A percentile compares a stretch with the other conserved stretches of the same genome.
phyloP scores from a whole-genome alignment of 2,888 invertebrate genomes.

The Timandra comae region DNA sequence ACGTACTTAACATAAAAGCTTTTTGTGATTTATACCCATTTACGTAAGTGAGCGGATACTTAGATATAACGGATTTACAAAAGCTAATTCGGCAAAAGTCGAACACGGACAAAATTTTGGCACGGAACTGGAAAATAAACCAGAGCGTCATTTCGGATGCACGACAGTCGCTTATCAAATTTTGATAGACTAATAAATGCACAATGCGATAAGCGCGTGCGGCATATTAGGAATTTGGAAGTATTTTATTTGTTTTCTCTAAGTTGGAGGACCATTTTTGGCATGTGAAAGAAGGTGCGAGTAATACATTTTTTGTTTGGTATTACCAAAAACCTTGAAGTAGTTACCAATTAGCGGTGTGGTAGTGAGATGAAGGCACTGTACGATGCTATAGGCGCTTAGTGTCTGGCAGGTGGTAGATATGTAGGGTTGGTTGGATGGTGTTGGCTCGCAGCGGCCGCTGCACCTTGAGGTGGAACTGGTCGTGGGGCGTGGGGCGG shows the following conservation, averaged over 20 bases:
- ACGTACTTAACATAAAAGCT: no score
- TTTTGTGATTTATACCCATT: no score
- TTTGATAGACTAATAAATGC: background rate
- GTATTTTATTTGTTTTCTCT: background rate
- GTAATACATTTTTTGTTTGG: no score
- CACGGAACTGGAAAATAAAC: slow-evolving; percentile 4
- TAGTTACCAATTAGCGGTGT: no score
- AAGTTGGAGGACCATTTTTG: no score
- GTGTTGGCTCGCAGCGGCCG: slow-evolving; percentile 55
- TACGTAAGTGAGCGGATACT: background rate
- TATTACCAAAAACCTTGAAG: no score
- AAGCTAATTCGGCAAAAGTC: slow-evolving; percentile 8
- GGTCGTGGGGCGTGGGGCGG: slow-evolving; percentile 45
- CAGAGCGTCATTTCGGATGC: slow-evolving; percentile 1
- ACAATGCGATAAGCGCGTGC: no score
- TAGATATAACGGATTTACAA: slow-evolving; percentile 6
- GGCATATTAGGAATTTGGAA: slow-evolving; percentile 1
- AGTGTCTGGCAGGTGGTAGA: slow-evolving; percentile 73
- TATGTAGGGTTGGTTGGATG: slow-evolving; percentile 63
- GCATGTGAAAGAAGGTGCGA: no score
- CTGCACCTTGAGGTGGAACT: slow-evolving; percentile 71
- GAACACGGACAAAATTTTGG: slow-evolving; percentile 5
- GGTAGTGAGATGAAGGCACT: background rate
- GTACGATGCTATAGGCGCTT: slow-evolving; percentile 53
- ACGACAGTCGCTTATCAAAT: slow-evolving; percentile 1